Evolutionary conservation across 2,113 vertebrate genomes (phyloP).

Genomic region (Isurus oxyrinchus): DNA sequence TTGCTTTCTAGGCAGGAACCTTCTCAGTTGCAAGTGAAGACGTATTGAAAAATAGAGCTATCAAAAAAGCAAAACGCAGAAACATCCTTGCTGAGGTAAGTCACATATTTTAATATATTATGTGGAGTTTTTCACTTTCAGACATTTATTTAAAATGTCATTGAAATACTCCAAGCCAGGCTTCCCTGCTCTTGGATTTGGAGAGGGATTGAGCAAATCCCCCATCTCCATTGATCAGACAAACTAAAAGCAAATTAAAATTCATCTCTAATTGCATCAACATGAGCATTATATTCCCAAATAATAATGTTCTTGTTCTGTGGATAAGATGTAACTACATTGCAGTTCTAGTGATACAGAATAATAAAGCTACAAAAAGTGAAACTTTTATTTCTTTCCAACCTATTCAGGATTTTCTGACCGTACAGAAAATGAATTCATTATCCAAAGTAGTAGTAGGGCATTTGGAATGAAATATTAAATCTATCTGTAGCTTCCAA

Average conservation of each 20-base stretch:
- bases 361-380: neutral
- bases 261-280: neutral
- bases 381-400: neutral
- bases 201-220: neutral
- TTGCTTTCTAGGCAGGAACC: slow-evolving; percentile 70
- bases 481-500: neutral
- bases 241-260: neutral
- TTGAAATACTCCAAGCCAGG: neutral
- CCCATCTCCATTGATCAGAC: neutral
- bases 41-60: slow-evolving; percentile 82
- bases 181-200: neutral
- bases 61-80: slow-evolving; percentile 89
- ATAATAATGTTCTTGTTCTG: neutral
- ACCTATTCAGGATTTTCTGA: neutral
- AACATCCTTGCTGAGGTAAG: slow-evolving; percentile 69
- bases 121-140: neutral
- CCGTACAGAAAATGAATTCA: neutral
- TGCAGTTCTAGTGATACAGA: neutral
- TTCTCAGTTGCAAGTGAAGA: slow-evolving; percentile 86
- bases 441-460: neutral
- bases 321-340: neutral
- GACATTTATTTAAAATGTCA: neutral
- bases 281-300: neutral
- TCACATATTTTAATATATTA: neutral
- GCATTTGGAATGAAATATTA: neutral